Evolutionary conservation across 1,140 invertebrate genomes (phyloP), one percentile per base, ranked within the genome.

Genomic region (Drosophila trapezifrons): DNA sequence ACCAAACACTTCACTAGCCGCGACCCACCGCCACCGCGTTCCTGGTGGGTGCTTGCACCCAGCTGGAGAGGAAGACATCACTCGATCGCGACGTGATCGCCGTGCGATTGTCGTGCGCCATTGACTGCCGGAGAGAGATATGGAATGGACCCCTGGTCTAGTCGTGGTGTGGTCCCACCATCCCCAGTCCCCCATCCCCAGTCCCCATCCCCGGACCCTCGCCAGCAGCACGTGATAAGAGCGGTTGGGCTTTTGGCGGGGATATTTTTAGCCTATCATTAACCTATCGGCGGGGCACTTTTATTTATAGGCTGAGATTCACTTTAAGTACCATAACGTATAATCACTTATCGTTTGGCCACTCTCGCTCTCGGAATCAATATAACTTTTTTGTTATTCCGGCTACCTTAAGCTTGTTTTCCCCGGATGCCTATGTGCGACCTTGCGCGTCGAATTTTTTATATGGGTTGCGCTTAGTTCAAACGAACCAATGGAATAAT

Each of bases 271-370:
- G 66, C 59, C 59, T 63, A 69, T 66, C 67, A 45, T 57, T 69
- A 79, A 85, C 67, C 73, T 74, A 58, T 69, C 65, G 63, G 10
- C 40, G 52, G 37, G 45, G 51, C 58, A 49, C 27, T 42, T 25
- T 74, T 84, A 84, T 85, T 85, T 74, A 78, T 84, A 85, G 74
- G 59, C 45, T 62, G 18, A 72, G 72, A 83, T 79, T 71, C 51
- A 66, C 42, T 29, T 45, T 57, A 49, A 63, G 54, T 64, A 52
- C 65, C 66, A 20, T 18, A 71, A 40, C 29, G 18, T 57, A 40
- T 29, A 71, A 59, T 59, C 66, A 42, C 38, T 59, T 71, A 58
- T 72, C 66, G n/a, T 32, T 49, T 43, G 52, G 10, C n/a, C 25
- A 57, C 35, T 71, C 69, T 46, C 12, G 29, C 25, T 55, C 9